Evolutionary conservation across 2,113 vertebrate genomes (phyloP).

Genomic region (Collichthys lucidus): DNA sequence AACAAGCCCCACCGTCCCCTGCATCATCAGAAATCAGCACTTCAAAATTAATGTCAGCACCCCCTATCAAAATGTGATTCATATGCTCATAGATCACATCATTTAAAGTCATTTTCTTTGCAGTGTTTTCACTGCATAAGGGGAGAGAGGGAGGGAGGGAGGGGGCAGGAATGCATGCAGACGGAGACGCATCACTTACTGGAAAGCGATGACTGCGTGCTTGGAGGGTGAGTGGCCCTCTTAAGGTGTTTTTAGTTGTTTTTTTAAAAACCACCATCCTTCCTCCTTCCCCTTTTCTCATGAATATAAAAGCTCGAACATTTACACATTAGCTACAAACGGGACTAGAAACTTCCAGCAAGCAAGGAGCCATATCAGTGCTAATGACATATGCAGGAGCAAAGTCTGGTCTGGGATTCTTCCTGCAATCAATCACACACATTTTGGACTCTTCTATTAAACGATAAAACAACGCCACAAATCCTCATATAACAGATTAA

Average conservation of each 20-base stretch:
- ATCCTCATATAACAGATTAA: not conserved
- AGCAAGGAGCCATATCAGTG: slow-evolving; percentile 7
- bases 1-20: slow-evolving; percentile 31
- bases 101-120: slow-evolving; percentile 17
- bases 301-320: not conserved
- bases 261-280: too few relatives aligned
- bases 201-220: slow-evolving; percentile 61
- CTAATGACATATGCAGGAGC: slow-evolving; percentile 63
- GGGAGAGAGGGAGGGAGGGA: too few relatives aligned
- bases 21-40: slow-evolving; percentile 61
- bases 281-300: too few relatives aligned
- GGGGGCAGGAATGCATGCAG: slow-evolving; percentile 47
- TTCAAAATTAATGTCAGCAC: slow-evolving; percentile 48
- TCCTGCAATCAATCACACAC: slow-evolving; percentile 45
- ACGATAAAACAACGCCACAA: too few relatives aligned
- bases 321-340: not conserved
- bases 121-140: slow-evolving; percentile 47
- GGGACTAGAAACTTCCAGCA: slow-evolving; percentile 3
- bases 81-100: not conserved
- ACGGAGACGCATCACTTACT: slow-evolving; percentile 68
- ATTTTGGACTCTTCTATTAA: not conserved
- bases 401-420: slow-evolving; percentile 48
- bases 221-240: slow-evolving; percentile 54
- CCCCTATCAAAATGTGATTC: not conserved
- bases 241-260: not conserved